Base-by-base conservation (phyloP, 30 jellyfish, hydroid and myxozoan genomes). In the Hydractinia symbiolongicarpus region DNA sequence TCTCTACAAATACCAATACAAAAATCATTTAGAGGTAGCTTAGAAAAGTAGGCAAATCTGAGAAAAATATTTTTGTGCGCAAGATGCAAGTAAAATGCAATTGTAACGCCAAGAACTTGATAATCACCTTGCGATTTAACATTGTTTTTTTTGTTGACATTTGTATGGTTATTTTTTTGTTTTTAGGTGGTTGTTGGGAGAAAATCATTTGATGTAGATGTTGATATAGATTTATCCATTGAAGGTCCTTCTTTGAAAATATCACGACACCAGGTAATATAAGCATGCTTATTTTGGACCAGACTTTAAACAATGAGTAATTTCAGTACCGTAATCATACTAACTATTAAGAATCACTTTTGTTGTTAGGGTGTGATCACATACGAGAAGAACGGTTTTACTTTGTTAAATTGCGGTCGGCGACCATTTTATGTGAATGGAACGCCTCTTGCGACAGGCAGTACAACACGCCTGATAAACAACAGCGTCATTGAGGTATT, bases 191-290 rank as follows among this genome's bases (percentile, higher is more conserved):
- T 90, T 4, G 82, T 87, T 87, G 98, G 98, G 53, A 75, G 98
- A 69, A 78, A 78, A 54, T 50, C 93, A 10, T 70, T 87, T 5
- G 95, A 84, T 70, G 15, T 57, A 19, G 82, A 84, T 17, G 96
- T 93, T 4, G 98, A 93, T 70, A 83, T 93, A 9, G 98, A 93
- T 81, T 82, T 93, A 50, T 85, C 98, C 11, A 79, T 93, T 56
- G 98, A 93, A 84, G 98, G 98, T 53, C 98, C 98, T 4, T 86
- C 96, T 21, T 73, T 87, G 87, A 87, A 84, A 75, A 84, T 93
- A 60, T 93, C 98, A 20, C 79, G 98, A 79, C 83, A 86, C 72
- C 98, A 93, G 72, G 98, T 92, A 13, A 79, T 78, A 15, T 30
- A 20, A n/a, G 7, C 8, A 8, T 7, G 8, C 15, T 79, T 15